Conservation (phyloP, 2,113 vertebrate species). For the Pipra filicauda region DNA sequence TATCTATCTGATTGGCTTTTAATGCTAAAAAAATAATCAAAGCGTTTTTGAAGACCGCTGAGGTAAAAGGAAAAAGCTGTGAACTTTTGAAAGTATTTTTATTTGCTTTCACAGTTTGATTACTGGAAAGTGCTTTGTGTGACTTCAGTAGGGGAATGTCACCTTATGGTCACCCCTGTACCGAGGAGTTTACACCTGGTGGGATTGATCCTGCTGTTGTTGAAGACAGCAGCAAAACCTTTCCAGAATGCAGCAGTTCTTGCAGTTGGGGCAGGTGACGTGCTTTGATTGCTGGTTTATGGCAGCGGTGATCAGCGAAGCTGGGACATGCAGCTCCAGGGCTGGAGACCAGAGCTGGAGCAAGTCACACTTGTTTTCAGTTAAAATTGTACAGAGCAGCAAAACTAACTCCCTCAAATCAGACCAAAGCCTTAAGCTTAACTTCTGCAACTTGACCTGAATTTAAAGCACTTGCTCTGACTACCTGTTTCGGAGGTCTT, state of each 20-base stretch:
- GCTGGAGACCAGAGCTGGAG: background rate
- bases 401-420: background rate
- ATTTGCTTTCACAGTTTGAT: background rate
- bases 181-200: background rate
- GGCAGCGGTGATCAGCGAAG: background rate
- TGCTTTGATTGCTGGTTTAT: background rate
- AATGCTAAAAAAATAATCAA: background rate
- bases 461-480: background rate
- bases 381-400: background rate
- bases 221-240: background rate
- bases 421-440: background rate
- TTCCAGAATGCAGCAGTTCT: background rate
- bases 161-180: background rate
- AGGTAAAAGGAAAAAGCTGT: background rate
- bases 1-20: background rate
- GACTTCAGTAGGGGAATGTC: background rate
- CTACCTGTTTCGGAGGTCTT: constrained; percentile 45
- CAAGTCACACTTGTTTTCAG: background rate
- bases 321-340: background rate
- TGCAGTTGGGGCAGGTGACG: background rate
- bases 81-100: background rate
- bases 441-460: background rate
- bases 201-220: background rate
- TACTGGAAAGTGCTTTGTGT: background rate
- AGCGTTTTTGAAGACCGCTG: background rate